Evolutionary conservation across 2,113 vertebrate genomes (phyloP), one percentile per base, ranked within the genome.

Genomic region (Hirundichthys speculiger): DNA sequence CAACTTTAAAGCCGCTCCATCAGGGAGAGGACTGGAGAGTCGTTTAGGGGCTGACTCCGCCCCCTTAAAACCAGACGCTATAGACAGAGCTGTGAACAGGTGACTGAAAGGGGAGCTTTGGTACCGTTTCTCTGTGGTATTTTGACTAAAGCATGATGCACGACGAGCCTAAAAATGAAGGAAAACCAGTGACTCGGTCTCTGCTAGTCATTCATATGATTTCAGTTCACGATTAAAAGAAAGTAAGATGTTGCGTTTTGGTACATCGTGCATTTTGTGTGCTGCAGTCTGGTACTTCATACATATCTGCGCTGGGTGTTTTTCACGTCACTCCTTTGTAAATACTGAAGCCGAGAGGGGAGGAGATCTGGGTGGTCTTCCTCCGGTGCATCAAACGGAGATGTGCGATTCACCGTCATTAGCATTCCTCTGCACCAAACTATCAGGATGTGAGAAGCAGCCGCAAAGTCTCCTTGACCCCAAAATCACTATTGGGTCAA

Each of bases 251-350:
- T 40, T 59, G 43, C 57, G 38, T 51, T 62, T 61, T 38, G 20
- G 48, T 73, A 55, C 30, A n/a, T n/a, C n/a, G n/a, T n/a, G n/a
- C n/a, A n/a, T n/a, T n/a, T n/a, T 41, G 51, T 46, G 19, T 13
- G 20, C 62, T 38, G 27, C 65, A 69, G 86, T 78, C 82, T 84
- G 52, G 46, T 45, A 43, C 47, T 68, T 74, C 60, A 84, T 85
- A 80, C 75, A 58, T 70, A 75, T 84, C 81, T 86, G 74, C 63
- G 70, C 56, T 74, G 66, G 72, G 71, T 46, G 5, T 75, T 71
- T 82, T 64, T 73, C 52, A 73, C 62, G 76, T 83, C 82, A 80
- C 68, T 84, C 79, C 82, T 64, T 82, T 82, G 62, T 91, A 91
- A 91, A 91, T 90, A 88, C 7, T 64, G 68, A 59, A 64, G 56